These are phyloP conservation scores for Crioceris asparagi DNA, from an alignment of 2,888 invertebrate genomes.

Conservation along the genomic window DNA sequence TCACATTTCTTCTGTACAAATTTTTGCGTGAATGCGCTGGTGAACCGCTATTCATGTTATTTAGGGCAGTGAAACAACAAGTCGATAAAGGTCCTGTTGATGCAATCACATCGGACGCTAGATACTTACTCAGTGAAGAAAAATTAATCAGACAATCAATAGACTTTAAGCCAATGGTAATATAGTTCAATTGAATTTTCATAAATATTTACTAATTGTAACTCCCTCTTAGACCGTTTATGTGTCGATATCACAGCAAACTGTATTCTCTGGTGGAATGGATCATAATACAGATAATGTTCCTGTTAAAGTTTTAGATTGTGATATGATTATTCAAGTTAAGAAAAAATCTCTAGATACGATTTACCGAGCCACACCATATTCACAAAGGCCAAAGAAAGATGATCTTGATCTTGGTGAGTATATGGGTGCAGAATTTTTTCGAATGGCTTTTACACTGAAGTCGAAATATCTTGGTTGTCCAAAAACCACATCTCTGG, in stretches of 20 bases:
- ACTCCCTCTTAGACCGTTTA: conserved; percentile 59
- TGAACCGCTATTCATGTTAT: conserved; percentile 94
- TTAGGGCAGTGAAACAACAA: conserved; percentile 98
- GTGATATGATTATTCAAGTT: conserved; percentile 97
- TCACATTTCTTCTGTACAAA: conserved; percentile 95
- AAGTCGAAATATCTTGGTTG: too few relatives aligned
- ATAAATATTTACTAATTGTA: not conserved
- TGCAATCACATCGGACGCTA: conserved; percentile 92
- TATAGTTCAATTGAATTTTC: conserved; percentile 6
- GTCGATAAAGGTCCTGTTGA: conserved; percentile 99
- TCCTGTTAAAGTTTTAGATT: conserved; percentile 93
- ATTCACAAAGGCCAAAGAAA: conserved; percentile 88
- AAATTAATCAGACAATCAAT: conserved; percentile 97
- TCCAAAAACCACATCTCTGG: too few relatives aligned
- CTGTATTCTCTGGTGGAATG: conserved; percentile 73
- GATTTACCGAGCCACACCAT: conserved; percentile 92
- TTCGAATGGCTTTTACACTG: too few relatives aligned
- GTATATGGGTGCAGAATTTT: too few relatives aligned
- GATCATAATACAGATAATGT: conserved; percentile 87
- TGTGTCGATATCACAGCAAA: conserved; percentile 88
- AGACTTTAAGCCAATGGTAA: conserved; percentile 83
- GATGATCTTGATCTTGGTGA: conserved; percentile 90
- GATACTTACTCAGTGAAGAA: conserved; percentile 97
- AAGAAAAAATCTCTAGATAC: conserved; percentile 98
- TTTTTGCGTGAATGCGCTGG: conserved; percentile 97